Evolutionary conservation across 2,113 vertebrate species (phyloP).

Genomic region (Epinephelus moara): DNA sequence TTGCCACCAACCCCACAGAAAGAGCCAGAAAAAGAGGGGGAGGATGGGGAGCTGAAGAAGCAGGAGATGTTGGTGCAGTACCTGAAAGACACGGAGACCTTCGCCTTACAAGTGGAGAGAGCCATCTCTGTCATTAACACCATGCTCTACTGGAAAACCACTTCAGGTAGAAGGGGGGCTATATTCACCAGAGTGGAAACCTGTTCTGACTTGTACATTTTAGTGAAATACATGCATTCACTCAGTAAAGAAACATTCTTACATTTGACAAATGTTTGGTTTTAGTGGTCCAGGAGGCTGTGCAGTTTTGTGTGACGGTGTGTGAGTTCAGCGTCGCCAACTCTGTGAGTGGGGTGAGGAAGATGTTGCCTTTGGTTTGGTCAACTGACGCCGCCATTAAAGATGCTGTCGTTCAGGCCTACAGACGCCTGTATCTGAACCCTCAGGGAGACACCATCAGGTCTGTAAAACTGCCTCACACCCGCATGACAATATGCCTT

Average conservation of each 20-base stretch:
- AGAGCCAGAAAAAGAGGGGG: slow-evolving; percentile 60
- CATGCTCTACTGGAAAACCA: slow-evolving; percentile 93
- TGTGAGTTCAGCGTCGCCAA: slow-evolving; percentile 92
- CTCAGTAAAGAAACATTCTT: not conserved
- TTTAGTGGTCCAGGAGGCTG: slow-evolving; percentile 95
- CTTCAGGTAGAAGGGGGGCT: slow-evolving; percentile 84
- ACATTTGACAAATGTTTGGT: not conserved
- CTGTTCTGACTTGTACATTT: not conserved
- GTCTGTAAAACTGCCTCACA: slow-evolving; percentile 71
- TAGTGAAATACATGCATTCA: not conserved
- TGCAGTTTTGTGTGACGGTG: slow-evolving; percentile 95
- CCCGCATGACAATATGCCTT: not conserved
- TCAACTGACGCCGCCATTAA: slow-evolving; percentile 92
- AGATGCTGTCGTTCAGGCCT: slow-evolving; percentile 94
- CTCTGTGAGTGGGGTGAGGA: slow-evolving; percentile 91
- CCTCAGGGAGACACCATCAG: slow-evolving; percentile 88
- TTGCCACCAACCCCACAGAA: slow-evolving; percentile 62
- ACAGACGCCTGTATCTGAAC: slow-evolving; percentile 91
- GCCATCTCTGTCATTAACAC: slow-evolving; percentile 90
- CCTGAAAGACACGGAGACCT: slow-evolving; percentile 91
- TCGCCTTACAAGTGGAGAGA: slow-evolving; percentile 91
- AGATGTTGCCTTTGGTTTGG: slow-evolving; percentile 96
- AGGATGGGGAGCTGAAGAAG: slow-evolving; percentile 87
- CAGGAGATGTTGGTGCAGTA: slow-evolving; percentile 97
- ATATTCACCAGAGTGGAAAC: not conserved